Evolutionary conservation across 2,888 invertebrate species (phyloP).

Genomic region (Athrips mouffetella): DNA sequence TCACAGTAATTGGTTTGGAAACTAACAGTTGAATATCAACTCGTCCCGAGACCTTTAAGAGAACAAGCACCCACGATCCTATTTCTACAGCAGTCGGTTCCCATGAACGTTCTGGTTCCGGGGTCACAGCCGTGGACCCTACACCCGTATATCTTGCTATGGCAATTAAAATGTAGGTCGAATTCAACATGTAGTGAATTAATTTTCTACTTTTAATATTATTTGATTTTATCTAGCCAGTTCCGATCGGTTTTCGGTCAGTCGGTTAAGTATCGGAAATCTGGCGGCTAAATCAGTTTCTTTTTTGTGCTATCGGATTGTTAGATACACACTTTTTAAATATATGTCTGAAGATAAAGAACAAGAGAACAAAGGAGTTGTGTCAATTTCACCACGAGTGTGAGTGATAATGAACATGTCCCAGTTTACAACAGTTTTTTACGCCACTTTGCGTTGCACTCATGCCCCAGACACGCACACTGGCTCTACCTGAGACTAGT

Average conservation of each 20-base stretch:
- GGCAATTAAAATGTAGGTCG: conserved; percentile 27
- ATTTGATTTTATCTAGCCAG: background rate
- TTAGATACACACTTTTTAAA: background rate
- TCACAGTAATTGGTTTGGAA: conserved; percentile 7
- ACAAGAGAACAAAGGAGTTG: conserved; percentile 19
- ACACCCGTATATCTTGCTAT: conserved; percentile 31
- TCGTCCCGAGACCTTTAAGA: conserved; percentile 2
- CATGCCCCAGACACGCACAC: conserved; percentile 27
- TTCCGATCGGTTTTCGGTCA: conserved; percentile 5
- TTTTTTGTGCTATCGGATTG: background rate
- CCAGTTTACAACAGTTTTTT: conserved; percentile 36
- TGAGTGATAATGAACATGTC: conserved; percentile 42
- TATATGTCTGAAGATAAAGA: background rate
- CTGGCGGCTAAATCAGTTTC: conserved; percentile 6
- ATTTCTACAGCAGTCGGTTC: conserved; percentile 30
- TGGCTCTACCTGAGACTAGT: background rate
- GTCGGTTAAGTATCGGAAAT: conserved; percentile 1
- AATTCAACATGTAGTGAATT: background rate
- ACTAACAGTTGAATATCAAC: background rate
- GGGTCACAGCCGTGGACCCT: conserved; percentile 40
- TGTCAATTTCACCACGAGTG: conserved; percentile 46
- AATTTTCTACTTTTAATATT: background rate
- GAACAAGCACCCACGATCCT: conserved; percentile 8
- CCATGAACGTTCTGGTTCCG: conserved; percentile 42
- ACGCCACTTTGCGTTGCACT: conserved; percentile 20